phyloP scores from a whole-genome alignment of 2,113 vertebrate species.

The Ramphastos sulfuratus region DNA sequence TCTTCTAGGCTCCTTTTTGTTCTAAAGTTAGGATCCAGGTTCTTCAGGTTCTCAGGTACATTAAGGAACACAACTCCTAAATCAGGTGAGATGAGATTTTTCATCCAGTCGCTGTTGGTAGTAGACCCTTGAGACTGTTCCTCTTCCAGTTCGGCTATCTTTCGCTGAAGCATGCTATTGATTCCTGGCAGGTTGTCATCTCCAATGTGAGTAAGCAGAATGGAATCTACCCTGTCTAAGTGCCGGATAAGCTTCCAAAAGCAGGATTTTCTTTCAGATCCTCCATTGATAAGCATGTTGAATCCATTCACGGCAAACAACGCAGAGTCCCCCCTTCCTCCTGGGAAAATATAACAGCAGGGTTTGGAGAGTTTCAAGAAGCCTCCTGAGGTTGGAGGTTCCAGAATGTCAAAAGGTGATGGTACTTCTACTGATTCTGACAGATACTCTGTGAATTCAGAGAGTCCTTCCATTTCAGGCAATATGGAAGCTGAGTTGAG shows the following conservation, averaged over 20 bases:
- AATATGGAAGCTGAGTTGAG: constrained; percentile 90
- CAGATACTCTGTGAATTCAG: constrained; percentile 95
- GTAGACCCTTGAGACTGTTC: constrained; percentile 95
- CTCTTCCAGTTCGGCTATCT: constrained; percentile 91
- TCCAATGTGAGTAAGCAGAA: constrained; percentile 93
- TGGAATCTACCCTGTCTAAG: constrained; percentile 93
- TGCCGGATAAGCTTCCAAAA: constrained; percentile 98
- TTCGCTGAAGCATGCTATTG: constrained; percentile 94
- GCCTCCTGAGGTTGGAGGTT: constrained; percentile 93
- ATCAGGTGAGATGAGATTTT: constrained; percentile 97
- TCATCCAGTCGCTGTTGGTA: constrained; percentile 95
- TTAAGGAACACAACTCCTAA: constrained; percentile 95
- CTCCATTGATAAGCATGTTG: constrained; percentile 97
- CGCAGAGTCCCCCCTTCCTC: constrained; percentile 91
- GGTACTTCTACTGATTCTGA: constrained; percentile 98
- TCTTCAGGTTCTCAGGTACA: constrained; percentile 88
- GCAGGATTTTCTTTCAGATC: constrained; percentile 93
- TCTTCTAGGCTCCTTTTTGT: constrained; percentile 89
- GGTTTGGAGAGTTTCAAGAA: constrained; percentile 97
- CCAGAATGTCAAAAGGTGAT: constrained; percentile 94
- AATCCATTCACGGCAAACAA: constrained; percentile 97
- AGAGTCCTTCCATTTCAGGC: constrained; percentile 97
- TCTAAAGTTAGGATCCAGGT: constrained; percentile 81
- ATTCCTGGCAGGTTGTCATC: constrained; percentile 95
- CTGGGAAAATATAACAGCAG: constrained; percentile 97